Conservation (phyloP, 2,113 vertebrate species). For the Entelurus aequoreus region DNA sequence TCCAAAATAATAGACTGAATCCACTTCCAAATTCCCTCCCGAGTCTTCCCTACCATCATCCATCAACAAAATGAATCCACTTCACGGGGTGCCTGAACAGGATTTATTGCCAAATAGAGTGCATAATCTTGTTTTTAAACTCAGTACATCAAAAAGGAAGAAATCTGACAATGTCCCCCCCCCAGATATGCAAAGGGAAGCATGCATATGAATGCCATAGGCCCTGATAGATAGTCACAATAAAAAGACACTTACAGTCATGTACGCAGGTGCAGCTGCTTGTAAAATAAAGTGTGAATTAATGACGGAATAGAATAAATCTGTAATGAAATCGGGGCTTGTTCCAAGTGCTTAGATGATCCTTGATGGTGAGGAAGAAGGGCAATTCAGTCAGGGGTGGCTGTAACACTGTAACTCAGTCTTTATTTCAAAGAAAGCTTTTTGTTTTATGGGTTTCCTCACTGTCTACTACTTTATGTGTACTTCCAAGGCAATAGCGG, state of each 20-base stretch:
- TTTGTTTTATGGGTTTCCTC: conserved; percentile 55
- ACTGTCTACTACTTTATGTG: conserved; percentile 43
- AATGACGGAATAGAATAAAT: conserved; percentile 34
- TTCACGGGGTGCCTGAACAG: conserved; percentile 28
- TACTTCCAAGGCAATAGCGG: conserved; percentile 37
- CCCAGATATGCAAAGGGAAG: conserved; percentile 1
- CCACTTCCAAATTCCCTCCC: conserved; percentile 57
- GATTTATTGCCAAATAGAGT: conserved; percentile 37
- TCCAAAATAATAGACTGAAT: conserved; percentile 53
- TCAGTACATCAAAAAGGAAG: conserved; percentile 30
- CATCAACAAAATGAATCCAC: conserved; percentile 61
- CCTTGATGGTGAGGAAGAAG: conserved; percentile 35
- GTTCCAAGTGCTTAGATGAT: conserved; percentile 33
- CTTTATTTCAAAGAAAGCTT: conserved; percentile 45
- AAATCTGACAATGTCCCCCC: conserved; percentile 11
- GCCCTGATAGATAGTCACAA: conserved; percentile 29
- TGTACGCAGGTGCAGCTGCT: conserved; percentile 13
- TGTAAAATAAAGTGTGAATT: conserved; percentile 32
- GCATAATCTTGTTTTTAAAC: conserved; percentile 36
- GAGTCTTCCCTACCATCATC: conserved; percentile 44
- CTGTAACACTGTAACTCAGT: conserved; percentile 52
- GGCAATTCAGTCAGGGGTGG: conserved; percentile 31
- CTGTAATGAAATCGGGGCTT: conserved; percentile 37
- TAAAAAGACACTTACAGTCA: conserved; percentile 13
- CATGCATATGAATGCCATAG: conserved; percentile 14